A percentile compares a stretch with the other conserved stretches of the same genome.
These are phyloP conservation scores for Caradrina kadenii DNA, from an alignment of 2,888 invertebrate species.

Conservation along the genomic window DNA sequence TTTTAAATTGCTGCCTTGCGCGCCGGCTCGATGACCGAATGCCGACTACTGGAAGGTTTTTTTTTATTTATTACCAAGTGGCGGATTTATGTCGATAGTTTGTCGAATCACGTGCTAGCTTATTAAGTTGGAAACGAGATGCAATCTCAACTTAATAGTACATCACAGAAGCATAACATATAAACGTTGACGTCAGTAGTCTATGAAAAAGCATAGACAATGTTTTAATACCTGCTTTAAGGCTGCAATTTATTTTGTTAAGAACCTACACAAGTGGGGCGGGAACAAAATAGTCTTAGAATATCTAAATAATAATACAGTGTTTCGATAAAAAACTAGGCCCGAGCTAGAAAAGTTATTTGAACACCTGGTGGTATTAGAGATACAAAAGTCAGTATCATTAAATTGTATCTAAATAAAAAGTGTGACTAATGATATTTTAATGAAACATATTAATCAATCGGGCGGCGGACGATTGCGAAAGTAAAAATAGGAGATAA, in stretches of 20 bases:
- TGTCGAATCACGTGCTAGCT: conserved; percentile 52
- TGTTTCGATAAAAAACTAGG: conserved; percentile 44
- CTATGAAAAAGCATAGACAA: conserved; percentile 5
- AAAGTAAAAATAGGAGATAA: conserved; percentile 58
- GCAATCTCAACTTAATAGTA: conserved; percentile 46
- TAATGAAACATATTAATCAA: conserved; percentile 67
- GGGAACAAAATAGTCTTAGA: conserved; percentile 29
- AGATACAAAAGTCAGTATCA: conserved; percentile 40
- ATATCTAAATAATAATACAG: conserved; percentile 34
- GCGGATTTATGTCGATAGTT: conserved; percentile 67
- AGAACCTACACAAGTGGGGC: conserved; percentile 28
- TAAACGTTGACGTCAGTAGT: conserved; percentile 9
- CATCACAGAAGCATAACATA: conserved; percentile 12
- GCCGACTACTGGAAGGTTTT: conserved; percentile 75
- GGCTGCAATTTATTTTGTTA: conserved; percentile 43
- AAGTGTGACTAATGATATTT: conserved; percentile 63
- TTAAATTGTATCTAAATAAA: conserved; percentile 58
- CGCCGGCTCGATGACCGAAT: conserved; percentile 68
- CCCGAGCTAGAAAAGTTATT: conserved; percentile 45
- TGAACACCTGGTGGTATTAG: conserved; percentile 53
- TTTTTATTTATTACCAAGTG: conserved; percentile 74
- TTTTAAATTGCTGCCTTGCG: conserved; percentile 84
- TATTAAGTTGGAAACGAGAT: conserved; percentile 53
- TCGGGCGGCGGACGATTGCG: conserved; percentile 40
- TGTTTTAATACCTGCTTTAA: conserved; percentile 15